phyloP scores from a whole-genome alignment of 2,797 vertebrate species.

The Argentina silus region DNA sequence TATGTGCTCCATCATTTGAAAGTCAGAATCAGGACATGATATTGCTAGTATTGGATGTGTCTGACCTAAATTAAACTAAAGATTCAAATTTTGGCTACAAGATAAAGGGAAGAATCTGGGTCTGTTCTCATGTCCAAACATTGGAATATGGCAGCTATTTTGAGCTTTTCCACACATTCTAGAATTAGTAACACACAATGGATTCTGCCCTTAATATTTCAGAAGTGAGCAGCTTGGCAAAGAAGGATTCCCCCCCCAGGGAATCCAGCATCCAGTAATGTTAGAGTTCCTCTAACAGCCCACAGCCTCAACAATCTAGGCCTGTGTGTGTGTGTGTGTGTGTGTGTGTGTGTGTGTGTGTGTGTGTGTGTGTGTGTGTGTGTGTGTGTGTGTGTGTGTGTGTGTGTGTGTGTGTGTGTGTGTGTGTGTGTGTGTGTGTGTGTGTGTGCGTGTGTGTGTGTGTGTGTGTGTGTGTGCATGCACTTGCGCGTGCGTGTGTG shows the following conservation, averaged over 20 bases:
- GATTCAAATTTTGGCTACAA: not conserved
- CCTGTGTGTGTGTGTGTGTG: not conserved
- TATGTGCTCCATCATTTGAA: not conserved
- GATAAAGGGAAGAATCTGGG: conserved; percentile 22
- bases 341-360: not conserved
- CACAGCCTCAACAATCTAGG: not conserved
- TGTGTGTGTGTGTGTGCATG: not conserved
- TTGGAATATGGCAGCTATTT: conserved; percentile 6
- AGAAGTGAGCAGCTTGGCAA: conserved; percentile 51
- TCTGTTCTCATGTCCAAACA: conserved; percentile 1
- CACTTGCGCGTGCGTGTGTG: too few species aligned
- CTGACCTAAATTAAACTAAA: not conserved
- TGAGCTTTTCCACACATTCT: conserved; percentile 44
- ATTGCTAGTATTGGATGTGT: not conserved
- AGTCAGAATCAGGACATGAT: not conserved
- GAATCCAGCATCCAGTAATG: not conserved
- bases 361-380: not conserved
- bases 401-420: too few species aligned
- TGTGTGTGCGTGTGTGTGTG: conserved; percentile 3
- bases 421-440: not conserved
- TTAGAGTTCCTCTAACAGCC: conserved; percentile 1
- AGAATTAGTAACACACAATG: conserved; percentile 54
- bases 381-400: too few species aligned
- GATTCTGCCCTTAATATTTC: conserved; percentile 62
- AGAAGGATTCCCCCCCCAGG: not conserved